A percentile compares a stretch with the other conserved stretches of the same genome.
Conservation (phyloP, 1,140 invertebrate genomes). For the Drosophila lacertosa region DNA sequence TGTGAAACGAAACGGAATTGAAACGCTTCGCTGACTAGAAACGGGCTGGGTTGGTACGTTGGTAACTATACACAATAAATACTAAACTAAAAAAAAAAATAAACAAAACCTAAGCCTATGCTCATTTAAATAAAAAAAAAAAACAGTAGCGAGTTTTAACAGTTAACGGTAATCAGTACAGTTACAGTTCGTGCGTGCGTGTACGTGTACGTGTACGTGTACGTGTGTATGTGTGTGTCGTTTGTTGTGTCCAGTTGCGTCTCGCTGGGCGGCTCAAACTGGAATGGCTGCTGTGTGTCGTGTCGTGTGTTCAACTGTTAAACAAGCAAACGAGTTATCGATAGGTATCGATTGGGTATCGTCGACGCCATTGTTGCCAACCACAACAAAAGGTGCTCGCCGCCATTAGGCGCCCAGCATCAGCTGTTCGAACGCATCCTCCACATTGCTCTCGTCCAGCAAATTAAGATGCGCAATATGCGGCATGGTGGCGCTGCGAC, state of each 20-base stretch:
- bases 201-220: constrained; percentile 15
- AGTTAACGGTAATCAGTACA: constrained; percentile 68
- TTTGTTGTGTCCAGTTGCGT: constrained; percentile 51
- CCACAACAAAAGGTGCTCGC: neutral
- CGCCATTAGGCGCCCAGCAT: constrained; percentile 85
- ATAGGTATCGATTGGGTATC: neutral
- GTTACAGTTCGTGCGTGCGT: constrained; percentile 30
- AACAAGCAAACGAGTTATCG: constrained; percentile 4
- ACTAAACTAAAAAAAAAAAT: constrained; percentile 9
- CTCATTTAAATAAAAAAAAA: no score
- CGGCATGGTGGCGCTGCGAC: constrained; percentile 90
- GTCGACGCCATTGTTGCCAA: no score
- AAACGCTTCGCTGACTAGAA: constrained; percentile 39
- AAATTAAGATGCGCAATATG: constrained; percentile 87
- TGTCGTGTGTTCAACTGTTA: constrained; percentile 29
- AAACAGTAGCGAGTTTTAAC: constrained; percentile 46
- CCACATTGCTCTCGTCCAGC: constrained; percentile 89
- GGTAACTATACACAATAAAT: no score
- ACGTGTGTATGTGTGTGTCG: constrained; percentile 29
- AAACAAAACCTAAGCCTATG: constrained; percentile 50
- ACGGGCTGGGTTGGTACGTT: constrained; percentile 4
- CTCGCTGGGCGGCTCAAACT: constrained; percentile 46
- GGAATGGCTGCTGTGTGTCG: constrained; percentile 46
- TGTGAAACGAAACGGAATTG: constrained; percentile 15
- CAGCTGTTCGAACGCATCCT: constrained; percentile 90